These are phyloP conservation scores for Onychomys arenicola DNA, from an alignment of 2,797 vertebrate genomes.

Conservation along the genomic window DNA sequence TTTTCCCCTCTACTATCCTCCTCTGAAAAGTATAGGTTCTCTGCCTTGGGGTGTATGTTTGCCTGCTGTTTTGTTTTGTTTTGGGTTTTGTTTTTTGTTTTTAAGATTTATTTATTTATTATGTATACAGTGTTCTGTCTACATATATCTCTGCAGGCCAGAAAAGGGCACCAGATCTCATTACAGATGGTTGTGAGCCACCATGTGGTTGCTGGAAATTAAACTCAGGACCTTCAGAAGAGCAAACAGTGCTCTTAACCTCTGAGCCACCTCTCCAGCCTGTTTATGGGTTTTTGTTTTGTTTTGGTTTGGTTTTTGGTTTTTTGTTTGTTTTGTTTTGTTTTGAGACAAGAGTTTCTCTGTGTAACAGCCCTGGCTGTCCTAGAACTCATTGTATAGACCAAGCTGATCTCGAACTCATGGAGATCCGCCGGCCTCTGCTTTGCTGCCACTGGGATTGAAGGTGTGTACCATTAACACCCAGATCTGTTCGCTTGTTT, in stretches of 20 bases:
- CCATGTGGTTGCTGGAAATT: too few relatives aligned
- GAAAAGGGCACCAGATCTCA: too few relatives aligned
- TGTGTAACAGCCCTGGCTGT: background rate
- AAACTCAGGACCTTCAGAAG: too few relatives aligned
- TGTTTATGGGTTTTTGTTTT: too few relatives aligned
- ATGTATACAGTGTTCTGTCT: too few relatives aligned
- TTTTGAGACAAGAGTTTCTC: background rate
- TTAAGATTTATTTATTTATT: too few relatives aligned
- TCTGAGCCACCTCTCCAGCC: too few relatives aligned
- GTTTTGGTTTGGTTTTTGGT: background rate
- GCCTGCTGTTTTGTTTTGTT: background rate
- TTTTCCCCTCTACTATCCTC: background rate
- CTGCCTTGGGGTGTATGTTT: background rate
- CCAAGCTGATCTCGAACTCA: background rate
- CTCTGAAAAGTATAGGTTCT: background rate
- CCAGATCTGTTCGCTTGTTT: too few relatives aligned
- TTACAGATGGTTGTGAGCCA: too few relatives aligned
- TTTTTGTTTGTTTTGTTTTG: background rate
- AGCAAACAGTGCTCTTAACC: too few relatives aligned
- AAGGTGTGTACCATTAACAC: background rate
- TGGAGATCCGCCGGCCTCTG: background rate
- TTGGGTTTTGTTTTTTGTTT: background rate
- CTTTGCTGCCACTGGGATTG: background rate
- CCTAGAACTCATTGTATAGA: background rate
- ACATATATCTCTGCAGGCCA: too few relatives aligned